Evolutionary conservation across 2,797 vertebrate genomes (phyloP), one percentile per base, ranked within the genome.

Genomic region (Sylvilagus floridanus): DNA sequence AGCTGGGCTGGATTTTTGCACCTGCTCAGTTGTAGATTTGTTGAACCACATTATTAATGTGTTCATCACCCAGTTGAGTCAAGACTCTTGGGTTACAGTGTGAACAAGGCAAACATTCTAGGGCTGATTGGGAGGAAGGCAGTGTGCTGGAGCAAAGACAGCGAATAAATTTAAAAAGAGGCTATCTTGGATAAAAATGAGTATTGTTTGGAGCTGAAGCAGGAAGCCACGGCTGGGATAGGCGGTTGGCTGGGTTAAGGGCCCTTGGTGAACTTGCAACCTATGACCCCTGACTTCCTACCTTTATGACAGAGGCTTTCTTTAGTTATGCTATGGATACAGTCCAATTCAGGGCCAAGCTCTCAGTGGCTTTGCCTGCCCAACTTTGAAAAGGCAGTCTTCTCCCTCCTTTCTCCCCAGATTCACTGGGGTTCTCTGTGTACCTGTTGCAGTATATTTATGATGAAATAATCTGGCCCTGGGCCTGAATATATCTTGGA

Each of bases 11-110:
- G 65, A 13, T 4, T 14, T 47, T 24, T 19, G 14, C 16, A 1
- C 68, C 47, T 30, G 19, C 26, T n/a, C 5, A 42, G 32, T 13
- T 32, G 63, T 42, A 30, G 57, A 16, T 4, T 6, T 65, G 42
- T 21, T 4, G 42, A 24, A 21, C 10, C 28, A 3, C 0, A 0
- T 4, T 24, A 19, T 35, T 22, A 17, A 24, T 16, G 28, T 10
- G 35, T 14, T 47, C 16, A 28, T 30, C 30, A 9, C 17, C 32
- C 17, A 19, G 11, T 11, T 47, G 12, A 6, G 37, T 42, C n/a
- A 28, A 4, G 76, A 81, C 50, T 92, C 30, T 62, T 24, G 9
- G 75, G 54, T 14, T 66, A 22, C 4, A 1, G n/a, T 28, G 30
- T 62, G 42, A 52, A 28, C 8, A 21, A 32, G 68, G 79, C 10